Base-by-base conservation (phyloP, 2,113 vertebrate species). In the Elgaria multicarinata region DNA sequence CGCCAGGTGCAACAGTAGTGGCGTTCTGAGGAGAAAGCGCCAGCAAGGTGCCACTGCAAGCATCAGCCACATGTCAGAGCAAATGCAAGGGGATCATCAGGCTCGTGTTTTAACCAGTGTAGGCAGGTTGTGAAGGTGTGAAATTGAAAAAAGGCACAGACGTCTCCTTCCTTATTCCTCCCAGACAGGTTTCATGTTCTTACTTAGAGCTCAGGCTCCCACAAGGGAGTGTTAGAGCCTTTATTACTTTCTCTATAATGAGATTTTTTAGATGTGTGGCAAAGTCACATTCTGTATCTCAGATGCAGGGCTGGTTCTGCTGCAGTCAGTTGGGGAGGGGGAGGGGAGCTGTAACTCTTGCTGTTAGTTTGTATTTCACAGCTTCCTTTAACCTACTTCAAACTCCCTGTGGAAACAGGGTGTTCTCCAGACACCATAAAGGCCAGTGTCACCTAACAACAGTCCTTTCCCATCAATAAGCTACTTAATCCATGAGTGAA, bases 191-290 rank as follows among this genome's bases (percentile, higher is more conserved):
- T 91, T 92, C 86, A 90, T 93, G 86, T 91, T 80, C 89, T 93
- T 88, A 75, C 74, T 94, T 90, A 89, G 95, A 91, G 90, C 91
- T 91, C 2, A 55, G 81, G 64, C 42, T 94, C 83, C 86, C 87
- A 78, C 77, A 89, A 76, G 91, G 87, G 53, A 90, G 55, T 66
- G 76, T 76, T 87, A 62, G 58, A 83, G 71, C 71, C 78, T 91
- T 94, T 92, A 95, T 93, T 96, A 94, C 86, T 92, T 91, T 95
- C 71, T 92, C 18, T 85, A 81, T 95, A 92, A 95, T 93, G 87
- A 94, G 88, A 91, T 93, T 92, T 86, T 94, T 90, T 81, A 93
- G 76, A 83, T 93, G 69, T 90, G 74, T 77, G 86, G 90, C 75
- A 55, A 90, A 88, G 83, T n/a, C 87, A 16, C 90, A 82, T 94